Base-by-base conservation (phyloP, 2,797 vertebrate genomes). In the Nothura maculosa region DNA sequence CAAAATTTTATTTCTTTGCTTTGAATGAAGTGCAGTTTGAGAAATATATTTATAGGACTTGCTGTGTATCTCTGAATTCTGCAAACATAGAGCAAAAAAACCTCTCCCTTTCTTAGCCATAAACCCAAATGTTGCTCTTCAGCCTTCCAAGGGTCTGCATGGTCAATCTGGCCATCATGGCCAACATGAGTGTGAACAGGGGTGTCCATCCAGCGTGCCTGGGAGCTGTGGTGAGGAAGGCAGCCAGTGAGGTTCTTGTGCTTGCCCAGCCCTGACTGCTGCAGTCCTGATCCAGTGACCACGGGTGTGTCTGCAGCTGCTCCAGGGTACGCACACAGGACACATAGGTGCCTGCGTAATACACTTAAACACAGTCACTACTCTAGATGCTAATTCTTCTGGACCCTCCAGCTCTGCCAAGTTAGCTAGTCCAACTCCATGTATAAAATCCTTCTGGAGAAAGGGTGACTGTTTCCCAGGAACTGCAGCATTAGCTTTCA, bases 1-100 rank as follows among this genome's bases (percentile, higher is more conserved):
- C 28, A 90, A 84, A 84, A 68, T 54, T 77, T 86, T 81, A 88
- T 86, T 92, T 79, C 70, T 91, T 92, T 84, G 43, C 81, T 94
- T 85, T 87, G 87, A 92, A 91, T 92, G 82, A 92, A 82, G 64
- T 55, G 21, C 67, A 64, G 48, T 81, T 88, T 80, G 36, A 30
- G 64, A 86, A 88, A 84, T 70, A 25, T 14, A 82, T 93, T 87
- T 80, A 64, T 68, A 90, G 48, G 32, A 67, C 45, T 85, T 69
- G 6, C 63, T 38, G 24, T 69, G 11, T 76, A 69, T 87, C 92
- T 90, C 67, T 85, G 77, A 73, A 76, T 85, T 85, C 47, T 84
- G 67, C 72, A 11, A 55, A 55, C 60, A 7, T 6, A 43, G 32
- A 38, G 20, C 17, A 28, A n/a, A 62, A 64, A 22, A 74, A 20